Percentiles rank a stretch among this genome's conserved stretches.
phyloP scores from a whole-genome alignment of 2,888 invertebrate genomes.

The Thecocarcelia acutangulata region DNA sequence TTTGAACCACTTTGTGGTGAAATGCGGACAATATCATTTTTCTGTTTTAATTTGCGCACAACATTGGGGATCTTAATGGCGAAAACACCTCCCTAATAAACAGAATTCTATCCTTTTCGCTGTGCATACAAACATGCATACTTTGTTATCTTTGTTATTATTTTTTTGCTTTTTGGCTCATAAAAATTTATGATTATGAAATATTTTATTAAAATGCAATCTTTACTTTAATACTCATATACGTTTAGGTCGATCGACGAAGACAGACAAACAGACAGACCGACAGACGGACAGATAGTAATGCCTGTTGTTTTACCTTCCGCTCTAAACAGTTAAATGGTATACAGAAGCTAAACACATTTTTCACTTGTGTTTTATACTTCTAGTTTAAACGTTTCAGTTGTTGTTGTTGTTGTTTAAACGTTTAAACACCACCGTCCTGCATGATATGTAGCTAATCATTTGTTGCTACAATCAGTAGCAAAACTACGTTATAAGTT shows the following conservation, averaged over 20 bases:
- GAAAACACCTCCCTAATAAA: constrained; percentile 43
- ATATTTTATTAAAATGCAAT: constrained; percentile 66
- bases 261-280: constrained; percentile 7
- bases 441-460: constrained; percentile 30
- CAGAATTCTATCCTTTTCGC: constrained; percentile 29
- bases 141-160: constrained; percentile 41
- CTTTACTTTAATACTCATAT: constrained; percentile 40
- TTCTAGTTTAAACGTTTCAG: constrained; percentile 57
- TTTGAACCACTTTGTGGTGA: too few species aligned
- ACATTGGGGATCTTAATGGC: too few species aligned
- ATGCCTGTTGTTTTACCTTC: constrained; percentile 52
- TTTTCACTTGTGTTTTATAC: constrained; percentile 55
- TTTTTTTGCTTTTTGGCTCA: constrained; percentile 15
- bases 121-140: constrained; percentile 19
- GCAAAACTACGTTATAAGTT: constrained; percentile 58
- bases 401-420: constrained; percentile 25
- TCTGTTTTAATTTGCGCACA: too few species aligned
- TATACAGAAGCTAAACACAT: constrained; percentile 66
- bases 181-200: constrained; percentile 68
- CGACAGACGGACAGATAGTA: background rate
- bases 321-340: constrained; percentile 50
- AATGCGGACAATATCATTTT: too few species aligned
- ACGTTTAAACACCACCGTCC: constrained; percentile 51
- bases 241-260: background rate
- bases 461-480: constrained; percentile 62